A percentile compares a stretch with the other conserved stretches of the same genome.
phyloP scores from a whole-genome alignment of 2,797 vertebrate genomes.

The Schizothorax lantsangensis region DNA sequence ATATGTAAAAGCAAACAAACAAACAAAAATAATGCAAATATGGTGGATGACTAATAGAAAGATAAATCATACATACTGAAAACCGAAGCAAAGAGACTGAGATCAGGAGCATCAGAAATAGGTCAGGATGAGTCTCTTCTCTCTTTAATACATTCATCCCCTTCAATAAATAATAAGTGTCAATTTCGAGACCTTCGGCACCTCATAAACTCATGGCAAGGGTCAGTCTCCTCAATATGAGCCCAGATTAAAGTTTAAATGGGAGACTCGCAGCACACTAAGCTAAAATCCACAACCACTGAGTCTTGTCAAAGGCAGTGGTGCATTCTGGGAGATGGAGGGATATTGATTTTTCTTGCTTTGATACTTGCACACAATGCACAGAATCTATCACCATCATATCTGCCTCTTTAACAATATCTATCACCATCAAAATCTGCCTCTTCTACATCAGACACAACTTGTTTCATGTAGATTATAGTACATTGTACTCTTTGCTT shows the following conservation, averaged over 20 bases:
- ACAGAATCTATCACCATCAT: conserved; percentile 9
- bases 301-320: conserved; percentile 30
- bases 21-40: not conserved
- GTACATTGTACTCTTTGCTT: not conserved
- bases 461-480: conserved; percentile 49
- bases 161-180: conserved; percentile 69
- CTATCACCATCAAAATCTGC: conserved; percentile 19
- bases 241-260: conserved; percentile 68
- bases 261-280: conserved; percentile 48
- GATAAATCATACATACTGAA: conserved; percentile 10
- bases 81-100: conserved; percentile 10
- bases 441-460: conserved; percentile 46
- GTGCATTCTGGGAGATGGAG: conserved; percentile 30
- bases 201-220: conserved; percentile 62
- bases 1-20: not conserved
- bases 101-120: conserved; percentile 15
- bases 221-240: conserved; percentile 65
- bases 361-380: conserved; percentile 18
- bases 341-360: conserved; percentile 61
- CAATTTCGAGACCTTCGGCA: conserved; percentile 63
- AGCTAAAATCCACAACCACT: not conserved
- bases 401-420: not conserved
- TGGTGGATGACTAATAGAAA: not conserved
- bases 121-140: conserved; percentile 19
- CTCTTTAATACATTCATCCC: conserved; percentile 61